Percentiles rank a stretch among this genome's conserved stretches.
These are phyloP conservation scores for Acrobasis suavella DNA, from an alignment of 2,888 invertebrate genomes.

Conservation along the genomic window DNA sequence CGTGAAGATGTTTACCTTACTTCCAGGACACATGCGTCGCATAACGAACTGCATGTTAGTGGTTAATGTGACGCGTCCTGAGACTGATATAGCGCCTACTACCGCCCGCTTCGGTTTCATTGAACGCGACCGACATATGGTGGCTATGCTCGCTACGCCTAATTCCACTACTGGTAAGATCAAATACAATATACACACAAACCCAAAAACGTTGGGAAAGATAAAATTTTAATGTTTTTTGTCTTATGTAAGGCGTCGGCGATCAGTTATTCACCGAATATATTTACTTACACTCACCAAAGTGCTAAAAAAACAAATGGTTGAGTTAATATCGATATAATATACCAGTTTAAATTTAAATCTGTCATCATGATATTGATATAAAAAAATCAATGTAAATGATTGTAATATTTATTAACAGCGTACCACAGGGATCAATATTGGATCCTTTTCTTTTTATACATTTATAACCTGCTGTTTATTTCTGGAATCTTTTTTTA, in stretches of 20 bases:
- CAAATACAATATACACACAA: background rate
- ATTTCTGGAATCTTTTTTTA: no score
- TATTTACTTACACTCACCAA: no score
- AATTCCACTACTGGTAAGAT: constrained; percentile 84
- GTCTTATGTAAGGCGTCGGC: background rate
- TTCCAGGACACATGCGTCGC: constrained; percentile 85
- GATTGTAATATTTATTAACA: no score
- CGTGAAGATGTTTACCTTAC: background rate
- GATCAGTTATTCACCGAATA: background rate
- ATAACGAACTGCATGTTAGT: constrained; percentile 89
- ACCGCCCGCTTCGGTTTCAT: constrained; percentile 88
- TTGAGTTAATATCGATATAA: no score
- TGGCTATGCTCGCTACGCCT: constrained; percentile 87
- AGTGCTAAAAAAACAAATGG: no score
- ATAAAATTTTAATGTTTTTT: background rate
- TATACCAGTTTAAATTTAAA: no score
- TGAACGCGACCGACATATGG: constrained; percentile 86
- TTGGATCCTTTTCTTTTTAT: background rate
- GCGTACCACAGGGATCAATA: background rate
- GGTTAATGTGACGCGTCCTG: constrained; percentile 89
- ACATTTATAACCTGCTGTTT: no score
- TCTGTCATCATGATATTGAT: no score
- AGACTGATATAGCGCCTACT: constrained; percentile 85
- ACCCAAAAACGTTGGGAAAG: background rate
- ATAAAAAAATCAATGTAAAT: no score